Base-by-base conservation (phyloP, 2,888 invertebrate genomes). In the Hoplodrina blanda region DNA sequence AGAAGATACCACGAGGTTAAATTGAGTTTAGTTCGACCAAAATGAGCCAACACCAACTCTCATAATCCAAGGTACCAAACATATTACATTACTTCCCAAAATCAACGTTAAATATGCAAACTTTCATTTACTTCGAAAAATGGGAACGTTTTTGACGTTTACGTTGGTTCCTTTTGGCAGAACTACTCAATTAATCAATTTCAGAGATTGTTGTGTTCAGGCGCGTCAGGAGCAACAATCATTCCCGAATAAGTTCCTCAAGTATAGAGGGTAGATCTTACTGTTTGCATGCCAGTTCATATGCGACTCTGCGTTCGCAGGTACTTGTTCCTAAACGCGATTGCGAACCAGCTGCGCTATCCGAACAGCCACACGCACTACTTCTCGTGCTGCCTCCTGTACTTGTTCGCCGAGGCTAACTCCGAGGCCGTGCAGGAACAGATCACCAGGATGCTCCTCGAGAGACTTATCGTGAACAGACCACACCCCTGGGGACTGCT, bases 331-430 rank as follows among this genome's bases (percentile, higher is more conserved):
- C 96, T 99, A 90, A 99, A 99, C 92, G 99, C 99, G 2, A 99
- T 99, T 83, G 99, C 99, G 61, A 99, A 99, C 95, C 99, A 99
- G 91, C 96, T 99, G 87, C 97, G 99, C 33, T 99, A 99, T 95
- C 99, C 99, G 15, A 99, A 99, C 95, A 99, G 99, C 90, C 99
- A 99, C 95, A 99, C 99, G 25, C 99, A 99, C 96, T 99, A 99
- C 96, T 99, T 99, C 96, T 99, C 99, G 89, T 99, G 99, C 92
- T 98, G 99, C 50, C 97, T 99, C 63, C 96, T 99, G 78, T 99
- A 99, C 93, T 96, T 99, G 85, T 99, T 99, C 95, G 98, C 98
- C 59, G 99, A 99, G 93, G 99, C 99, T 10, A 99, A 99, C 90
- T 98, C 98, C 0, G 99, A 99, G 93, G 99, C 99, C 8, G 99